Evolutionary conservation across 1,140 invertebrate genomes (phyloP), one percentile per base, ranked within the genome.

Genomic region (Drosophila punjabiensis): DNA sequence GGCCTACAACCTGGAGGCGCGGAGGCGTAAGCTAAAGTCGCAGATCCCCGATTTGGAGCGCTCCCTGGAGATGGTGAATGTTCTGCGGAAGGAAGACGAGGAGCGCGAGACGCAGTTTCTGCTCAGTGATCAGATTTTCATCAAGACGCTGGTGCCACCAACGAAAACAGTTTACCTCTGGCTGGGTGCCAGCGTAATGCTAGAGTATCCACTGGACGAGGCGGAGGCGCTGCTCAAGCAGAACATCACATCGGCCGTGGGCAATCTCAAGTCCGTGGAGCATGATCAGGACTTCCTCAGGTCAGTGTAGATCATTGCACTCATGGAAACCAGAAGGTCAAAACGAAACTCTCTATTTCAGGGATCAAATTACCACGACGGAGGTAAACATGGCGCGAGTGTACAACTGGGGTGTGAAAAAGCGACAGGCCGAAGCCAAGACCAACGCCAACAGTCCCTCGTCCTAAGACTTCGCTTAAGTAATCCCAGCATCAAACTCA

Each of bases 371-470:
- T 92, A 99, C 99, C 9, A 99, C 98, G 11, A 98, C 98, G 53
- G 98, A 99, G 96, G 99, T 99, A 6, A 99, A 99, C 92, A 99
- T 99, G 97, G 98, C 98, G 41, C 94, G 98, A 91, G 97, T 99
- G 28, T 98, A 97, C 89, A 99, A 99, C 93, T 99, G 98, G 98
- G 97, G 98, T 94, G 97, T 99, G 0, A 99, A 98, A 92, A 96
- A 96, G 88, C 95, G 97, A 76, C 96, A 97, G 93, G 95, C 96
- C 61, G 92, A 81, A 18, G 88, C 85, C 30, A 93, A 93, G 66
- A 87, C 64, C 35, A 83, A 50, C 45, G 52, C 78, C 32, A 50
- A 55, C 61, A 67, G 64, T 48, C 55, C 67, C 4, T 76, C 80
- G 35, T 69, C 82, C 14, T 90, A 90, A 81, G 61, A 13, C 20